phyloP scores from a whole-genome alignment of 2,888 invertebrate genomes.

The Drosophila fulvimacula region DNA sequence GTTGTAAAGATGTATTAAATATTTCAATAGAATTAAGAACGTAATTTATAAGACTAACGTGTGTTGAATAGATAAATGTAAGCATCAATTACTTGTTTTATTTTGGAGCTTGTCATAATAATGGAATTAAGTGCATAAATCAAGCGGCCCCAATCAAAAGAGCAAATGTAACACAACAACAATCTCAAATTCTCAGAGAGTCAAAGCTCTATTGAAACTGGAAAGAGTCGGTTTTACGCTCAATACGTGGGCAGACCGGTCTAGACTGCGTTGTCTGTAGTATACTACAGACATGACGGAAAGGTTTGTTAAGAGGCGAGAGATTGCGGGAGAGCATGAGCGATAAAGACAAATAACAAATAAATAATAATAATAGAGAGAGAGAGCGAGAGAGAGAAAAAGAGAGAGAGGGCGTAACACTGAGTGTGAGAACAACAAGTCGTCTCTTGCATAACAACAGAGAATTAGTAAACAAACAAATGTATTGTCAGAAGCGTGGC shows the following conservation, averaged over 20 bases:
- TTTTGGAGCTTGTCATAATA: not conserved
- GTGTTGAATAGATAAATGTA: too few relatives aligned
- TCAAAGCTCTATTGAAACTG: not conserved
- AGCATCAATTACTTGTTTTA: too few relatives aligned
- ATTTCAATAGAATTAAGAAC: too few relatives aligned
- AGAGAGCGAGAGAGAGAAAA: not conserved
- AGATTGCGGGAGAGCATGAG: not conserved
- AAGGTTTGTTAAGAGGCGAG: not conserved
- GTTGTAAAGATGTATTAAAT: not conserved
- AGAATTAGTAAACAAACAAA: constrained; percentile 49
- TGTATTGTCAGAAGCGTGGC: constrained; percentile 23
- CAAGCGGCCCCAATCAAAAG: not conserved
- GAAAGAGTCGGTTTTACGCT: constrained; percentile 17
- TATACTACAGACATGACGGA: not conserved
- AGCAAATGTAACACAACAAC: too few relatives aligned
- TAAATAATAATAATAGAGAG: not conserved
- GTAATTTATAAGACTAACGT: too few relatives aligned
- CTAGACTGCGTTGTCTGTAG: not conserved
- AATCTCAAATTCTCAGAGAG: constrained; percentile 1
- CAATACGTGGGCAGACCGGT: constrained; percentile 17
- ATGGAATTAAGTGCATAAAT: not conserved
- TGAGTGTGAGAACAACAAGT: not conserved
- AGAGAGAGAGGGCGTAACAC: not conserved
- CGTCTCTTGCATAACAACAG: constrained; percentile 45
- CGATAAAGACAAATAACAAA: too few relatives aligned